A percentile compares a stretch with the other conserved stretches of the same genome.
Conservation (phyloP, 2,888 invertebrate genomes). For the Willowsia nigromaculata region DNA sequence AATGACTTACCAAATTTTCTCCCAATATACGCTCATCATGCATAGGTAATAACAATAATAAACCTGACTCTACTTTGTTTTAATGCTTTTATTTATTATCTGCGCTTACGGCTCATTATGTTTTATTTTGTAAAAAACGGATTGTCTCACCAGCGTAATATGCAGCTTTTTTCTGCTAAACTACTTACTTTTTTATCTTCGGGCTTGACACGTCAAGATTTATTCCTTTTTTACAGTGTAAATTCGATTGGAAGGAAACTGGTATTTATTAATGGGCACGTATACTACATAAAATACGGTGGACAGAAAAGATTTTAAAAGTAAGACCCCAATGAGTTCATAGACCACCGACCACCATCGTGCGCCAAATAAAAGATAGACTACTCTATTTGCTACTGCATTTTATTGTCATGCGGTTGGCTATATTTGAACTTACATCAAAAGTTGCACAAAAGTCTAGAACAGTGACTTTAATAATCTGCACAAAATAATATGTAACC, state of each 20-base stretch:
- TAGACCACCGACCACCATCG: slow-evolving; percentile 32
- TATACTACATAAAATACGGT: neutral
- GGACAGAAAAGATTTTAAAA: neutral
- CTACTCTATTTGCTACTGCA: neutral
- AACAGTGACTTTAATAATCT: neutral
- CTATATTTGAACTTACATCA: neutral
- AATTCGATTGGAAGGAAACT: slow-evolving; percentile 57
- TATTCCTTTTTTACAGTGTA: slow-evolving; percentile 43
- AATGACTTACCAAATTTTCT: slow-evolving; percentile 33
- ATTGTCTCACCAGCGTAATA: slow-evolving; percentile 29
- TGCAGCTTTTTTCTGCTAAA: slow-evolving; percentile 1
- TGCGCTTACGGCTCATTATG: slow-evolving; percentile 51
- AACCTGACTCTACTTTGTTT: slow-evolving; percentile 49
- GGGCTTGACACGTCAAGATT: slow-evolving; percentile 65
- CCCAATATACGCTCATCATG: slow-evolving; percentile 25
- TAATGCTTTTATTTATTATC: neutral
- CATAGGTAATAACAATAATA: slow-evolving; percentile 40
- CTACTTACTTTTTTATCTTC: slow-evolving; percentile 52
- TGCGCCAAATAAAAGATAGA: neutral
- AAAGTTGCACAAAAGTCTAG: neutral
- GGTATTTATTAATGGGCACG: slow-evolving; percentile 58
- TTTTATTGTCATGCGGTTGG: neutral
- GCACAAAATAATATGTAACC: neutral
- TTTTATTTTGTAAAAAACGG: slow-evolving; percentile 20
- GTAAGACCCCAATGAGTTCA: slow-evolving; percentile 12